Conservation (phyloP, 2,113 vertebrate species). For the Hypanus sabinus region DNA sequence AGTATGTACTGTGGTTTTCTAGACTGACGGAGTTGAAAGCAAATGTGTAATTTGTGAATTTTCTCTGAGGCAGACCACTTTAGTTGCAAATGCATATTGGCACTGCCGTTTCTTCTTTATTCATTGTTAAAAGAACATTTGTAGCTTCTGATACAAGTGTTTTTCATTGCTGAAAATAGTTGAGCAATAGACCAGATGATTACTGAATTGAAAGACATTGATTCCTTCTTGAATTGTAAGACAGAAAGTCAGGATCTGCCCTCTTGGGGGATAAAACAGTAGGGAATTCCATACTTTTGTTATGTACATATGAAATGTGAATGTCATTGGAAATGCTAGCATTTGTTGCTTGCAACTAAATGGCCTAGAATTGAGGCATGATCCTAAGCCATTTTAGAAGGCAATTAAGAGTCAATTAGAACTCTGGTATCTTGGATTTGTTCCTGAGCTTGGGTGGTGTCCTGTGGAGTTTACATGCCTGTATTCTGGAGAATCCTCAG, state of each 20-base stretch:
- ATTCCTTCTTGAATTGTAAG: no score
- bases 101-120: not conserved
- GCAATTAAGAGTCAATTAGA: no score
- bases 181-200: not conserved
- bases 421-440: no score
- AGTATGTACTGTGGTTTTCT: not conserved
- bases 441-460: no score
- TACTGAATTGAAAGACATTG: not conserved
- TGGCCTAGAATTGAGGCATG: no score
- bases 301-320: no score
- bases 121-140: not conserved
- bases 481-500: no score
- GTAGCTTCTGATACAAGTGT: not conserved
- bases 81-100: not conserved
- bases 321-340: no score
- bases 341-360: no score
- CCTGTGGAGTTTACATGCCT: no score
- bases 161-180: not conserved
- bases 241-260: not conserved
- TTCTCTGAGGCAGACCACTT: not conserved
- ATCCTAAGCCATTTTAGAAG: no score
- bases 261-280: not conserved
- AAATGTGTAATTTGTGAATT: slow-evolving; percentile 20
- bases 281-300: not conserved
- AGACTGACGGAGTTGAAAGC: not conserved